These are phyloP conservation scores for Oncorhynchus kisutch DNA, from an alignment of 2,113 vertebrate genomes.

Conservation along the genomic window DNA sequence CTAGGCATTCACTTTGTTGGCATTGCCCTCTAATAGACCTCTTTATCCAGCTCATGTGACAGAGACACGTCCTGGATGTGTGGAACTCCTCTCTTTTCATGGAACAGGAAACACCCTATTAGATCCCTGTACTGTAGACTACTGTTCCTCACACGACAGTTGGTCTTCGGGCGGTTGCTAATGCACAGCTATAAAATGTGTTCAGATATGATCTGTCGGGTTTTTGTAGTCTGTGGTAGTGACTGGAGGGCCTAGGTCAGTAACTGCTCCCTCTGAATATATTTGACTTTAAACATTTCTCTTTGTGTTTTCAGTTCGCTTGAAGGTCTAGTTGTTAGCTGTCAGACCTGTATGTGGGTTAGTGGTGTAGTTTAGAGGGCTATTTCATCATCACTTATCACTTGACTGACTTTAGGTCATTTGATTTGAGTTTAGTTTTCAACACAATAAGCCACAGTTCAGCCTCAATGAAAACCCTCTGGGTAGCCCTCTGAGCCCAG, in stretches of 20 bases:
- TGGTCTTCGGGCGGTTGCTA: not conserved
- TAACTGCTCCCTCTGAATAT: not conserved
- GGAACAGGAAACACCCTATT: too few species aligned
- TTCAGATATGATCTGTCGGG: not conserved
- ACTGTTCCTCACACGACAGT: not conserved
- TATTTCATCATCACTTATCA: too few species aligned
- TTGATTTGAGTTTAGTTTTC: slow-evolving; percentile 28
- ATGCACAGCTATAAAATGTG: not conserved
- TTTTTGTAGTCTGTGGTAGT: not conserved
- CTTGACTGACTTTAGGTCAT: slow-evolving; percentile 19
- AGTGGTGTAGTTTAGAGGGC: too few species aligned
- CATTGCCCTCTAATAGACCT: too few species aligned
- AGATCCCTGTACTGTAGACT: not conserved
- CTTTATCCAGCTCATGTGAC: too few species aligned
- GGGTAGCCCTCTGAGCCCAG: too few species aligned
- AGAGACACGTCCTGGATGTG: too few species aligned
- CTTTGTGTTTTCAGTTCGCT: not conserved
- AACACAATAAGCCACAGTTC: slow-evolving; percentile 8
- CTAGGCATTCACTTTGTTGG: not conserved
- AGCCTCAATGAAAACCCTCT: too few species aligned
- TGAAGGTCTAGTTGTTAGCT: not conserved
- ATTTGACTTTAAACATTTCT: not conserved
- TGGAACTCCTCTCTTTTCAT: too few species aligned
- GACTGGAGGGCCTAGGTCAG: not conserved
- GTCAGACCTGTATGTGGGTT: too few species aligned